Evolutionary conservation across 2,888 invertebrate species (phyloP).

Genomic region (Rotaria socialis): DNA sequence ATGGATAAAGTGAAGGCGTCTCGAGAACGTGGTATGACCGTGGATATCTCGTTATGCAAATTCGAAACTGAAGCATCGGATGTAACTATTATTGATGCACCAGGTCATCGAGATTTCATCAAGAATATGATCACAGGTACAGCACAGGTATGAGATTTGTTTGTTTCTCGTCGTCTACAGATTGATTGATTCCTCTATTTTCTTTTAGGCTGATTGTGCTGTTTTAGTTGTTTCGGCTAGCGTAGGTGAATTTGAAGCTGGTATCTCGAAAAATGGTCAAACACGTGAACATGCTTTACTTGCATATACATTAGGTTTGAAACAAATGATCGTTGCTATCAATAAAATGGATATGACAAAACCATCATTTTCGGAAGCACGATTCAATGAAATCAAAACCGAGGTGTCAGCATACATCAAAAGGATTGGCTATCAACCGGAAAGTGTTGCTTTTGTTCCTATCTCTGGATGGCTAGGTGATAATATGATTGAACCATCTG

Average conservation of each 20-base stretch:
- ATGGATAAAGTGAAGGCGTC: conserved; percentile 99
- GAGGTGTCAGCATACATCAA: conserved; percentile 97
- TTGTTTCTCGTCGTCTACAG: too few species aligned
- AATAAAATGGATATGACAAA: conserved; percentile 99
- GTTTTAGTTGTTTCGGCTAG: too few species aligned
- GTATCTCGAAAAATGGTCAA: too few species aligned
- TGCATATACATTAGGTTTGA: conserved; percentile 64
- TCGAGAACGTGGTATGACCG: conserved; percentile 73
- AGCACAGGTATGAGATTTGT: conserved; percentile 59
- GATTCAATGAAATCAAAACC: conserved; percentile 98
- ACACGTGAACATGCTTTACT: too few species aligned
- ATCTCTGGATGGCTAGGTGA: conserved; percentile 99
- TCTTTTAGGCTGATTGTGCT: too few species aligned
- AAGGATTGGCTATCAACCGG: conserved; percentile 98
- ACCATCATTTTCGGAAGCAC: conserved; percentile 71
- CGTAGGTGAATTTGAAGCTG: too few species aligned
- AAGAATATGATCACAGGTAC: conserved; percentile 99
- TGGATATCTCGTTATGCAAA: too few species aligned
- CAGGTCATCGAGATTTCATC: conserved; percentile 99
- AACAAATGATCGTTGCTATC: conserved; percentile 95
- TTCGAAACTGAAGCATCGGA: conserved; percentile 84
- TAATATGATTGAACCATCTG: conserved; percentile 94
- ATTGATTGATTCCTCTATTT: too few species aligned
- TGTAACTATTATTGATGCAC: conserved; percentile 98
- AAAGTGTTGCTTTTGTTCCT: conserved; percentile 92